Evolutionary conservation across 1,140 invertebrate genomes (phyloP), one percentile per base, ranked within the genome.

Genomic region (Geopemphigus sp.): DNA sequence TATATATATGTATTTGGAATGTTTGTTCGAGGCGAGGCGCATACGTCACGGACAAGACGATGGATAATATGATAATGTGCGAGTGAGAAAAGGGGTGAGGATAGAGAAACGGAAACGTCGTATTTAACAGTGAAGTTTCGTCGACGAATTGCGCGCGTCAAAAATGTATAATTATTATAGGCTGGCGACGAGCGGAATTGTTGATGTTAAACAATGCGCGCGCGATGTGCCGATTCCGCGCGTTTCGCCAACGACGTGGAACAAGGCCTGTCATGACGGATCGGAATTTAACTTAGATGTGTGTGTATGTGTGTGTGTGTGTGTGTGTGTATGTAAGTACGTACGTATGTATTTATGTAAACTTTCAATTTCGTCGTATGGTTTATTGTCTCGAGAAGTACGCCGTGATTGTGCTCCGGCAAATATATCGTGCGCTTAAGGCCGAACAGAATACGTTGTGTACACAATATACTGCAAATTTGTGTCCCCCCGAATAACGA

Each of bases 21-120:
- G 22, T 17, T 68, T 47, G 45, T 47, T 66, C 39, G 66, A n/a
- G n/a, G n/a, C n/a, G n/a, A n/a, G n/a, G 22, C 19, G 39, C 39
- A 68, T 22, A 68, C 22, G 66, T 68, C 66, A 68, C 45, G 22
- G 19, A n/a, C 66, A 68, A 68, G 45, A 68, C 22, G 66, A 68
- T n/a, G 22, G 24, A 50, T 68, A 68, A 50, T 68, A 68, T 68
- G 29, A 68, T 68, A 50, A 68, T 50, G 14, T 19, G 5, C 14
- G 17, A 32, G 32, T 8, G 32, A 39, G 32, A 39, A 8, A 39
- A 8, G 8, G 53, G 5, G 53, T 2, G 53, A 54, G 53, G 53
- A 12, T 2, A 8, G 29, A 66, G 17, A 66, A 32, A 39, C 19
- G 29, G 63, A 47, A n/a, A 45, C 26, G 32, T n/a, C 32, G 39